These are phyloP conservation scores for Procavia capensis DNA, from an alignment of 2,113 vertebrate genomes.

Conservation along the genomic window DNA sequence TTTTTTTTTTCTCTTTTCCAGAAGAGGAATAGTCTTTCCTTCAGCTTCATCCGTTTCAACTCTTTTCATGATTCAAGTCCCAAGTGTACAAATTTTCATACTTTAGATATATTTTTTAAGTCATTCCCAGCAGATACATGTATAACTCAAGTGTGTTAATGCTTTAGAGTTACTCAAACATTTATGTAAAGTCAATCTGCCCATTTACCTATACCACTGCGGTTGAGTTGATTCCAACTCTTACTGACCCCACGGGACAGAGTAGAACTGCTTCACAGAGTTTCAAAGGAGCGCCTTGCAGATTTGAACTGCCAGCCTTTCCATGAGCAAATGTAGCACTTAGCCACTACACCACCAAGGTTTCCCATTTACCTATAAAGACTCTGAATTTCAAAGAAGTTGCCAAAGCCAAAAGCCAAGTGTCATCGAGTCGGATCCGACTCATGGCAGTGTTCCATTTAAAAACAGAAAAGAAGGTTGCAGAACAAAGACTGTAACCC, in stretches of 20 bases:
- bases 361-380: not conserved
- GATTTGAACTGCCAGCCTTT: no score
- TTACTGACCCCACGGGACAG: no score
- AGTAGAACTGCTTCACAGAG: no score
- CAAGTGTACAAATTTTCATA: not conserved
- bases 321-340: no score
- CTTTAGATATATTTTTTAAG: not conserved
- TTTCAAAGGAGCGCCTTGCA: no score
- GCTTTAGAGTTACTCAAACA: not conserved
- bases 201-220: no score
- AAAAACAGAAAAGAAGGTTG: not conserved
- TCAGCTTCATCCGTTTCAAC: not conserved
- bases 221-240: no score
- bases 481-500: not conserved
- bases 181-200: not conserved
- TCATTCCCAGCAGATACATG: not conserved
- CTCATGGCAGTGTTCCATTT: no score
- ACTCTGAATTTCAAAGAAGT: not conserved
- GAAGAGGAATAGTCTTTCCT: rapidly evolving
- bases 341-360: no score
- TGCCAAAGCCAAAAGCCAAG: no score
- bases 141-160: not conserved
- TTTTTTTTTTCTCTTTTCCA: not conserved
- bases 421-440: no score
- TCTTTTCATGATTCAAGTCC: not conserved